These are phyloP conservation scores for Heterocephalus glaber DNA, from an alignment of 2,113 vertebrate species.

Conservation along the genomic window DNA sequence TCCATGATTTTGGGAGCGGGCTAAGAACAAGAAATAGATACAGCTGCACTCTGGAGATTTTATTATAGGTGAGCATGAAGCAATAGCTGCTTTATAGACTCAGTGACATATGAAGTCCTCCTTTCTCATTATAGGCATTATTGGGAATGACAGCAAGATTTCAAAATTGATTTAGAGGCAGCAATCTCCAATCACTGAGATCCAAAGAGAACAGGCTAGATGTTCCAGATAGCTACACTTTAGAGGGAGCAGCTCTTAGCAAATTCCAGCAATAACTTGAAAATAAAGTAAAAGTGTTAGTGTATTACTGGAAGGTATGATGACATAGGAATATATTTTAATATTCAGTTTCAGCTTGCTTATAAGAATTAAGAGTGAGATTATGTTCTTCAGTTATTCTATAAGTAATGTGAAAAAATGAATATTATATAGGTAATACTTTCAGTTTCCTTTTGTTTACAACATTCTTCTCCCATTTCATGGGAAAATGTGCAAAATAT, in stretches of 20 bases:
- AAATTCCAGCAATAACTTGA: background rate
- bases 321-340: background rate
- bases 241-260: background rate
- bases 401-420: background rate
- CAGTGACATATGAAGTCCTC: background rate
- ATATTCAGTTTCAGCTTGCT: background rate
- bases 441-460: slow-evolving; percentile 26
- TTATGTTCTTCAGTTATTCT: background rate
- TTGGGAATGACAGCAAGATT: background rate
- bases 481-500: background rate
- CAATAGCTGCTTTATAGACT: background rate
- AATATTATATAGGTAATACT: background rate
- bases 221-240: background rate
- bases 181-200: background rate
- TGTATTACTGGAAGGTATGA: background rate
- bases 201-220: background rate
- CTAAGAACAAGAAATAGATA: background rate
- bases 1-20: background rate
- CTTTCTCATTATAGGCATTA: background rate
- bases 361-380: background rate
- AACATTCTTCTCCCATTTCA: background rate
- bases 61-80: background rate
- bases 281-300: background rate
- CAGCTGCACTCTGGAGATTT: background rate
- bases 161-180: background rate